Percentiles rank a stretch among this genome's conserved stretches.
Evolutionary conservation across 1,140 invertebrate genomes (phyloP).

Genomic region (Coptotermes formosanus): DNA sequence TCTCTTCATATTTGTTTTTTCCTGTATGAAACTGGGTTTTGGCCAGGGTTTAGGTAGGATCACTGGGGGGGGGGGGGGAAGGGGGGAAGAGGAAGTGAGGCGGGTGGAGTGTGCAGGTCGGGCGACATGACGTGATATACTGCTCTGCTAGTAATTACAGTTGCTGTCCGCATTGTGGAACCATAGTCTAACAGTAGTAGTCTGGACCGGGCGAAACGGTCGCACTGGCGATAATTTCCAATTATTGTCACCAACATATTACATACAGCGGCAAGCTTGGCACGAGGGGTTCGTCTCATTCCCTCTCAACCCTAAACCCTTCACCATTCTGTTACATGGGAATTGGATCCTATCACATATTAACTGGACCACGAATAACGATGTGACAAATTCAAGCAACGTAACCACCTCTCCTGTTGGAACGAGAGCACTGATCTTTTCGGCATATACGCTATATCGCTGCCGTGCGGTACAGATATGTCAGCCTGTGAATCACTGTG

Average conservation of each 20-base stretch:
- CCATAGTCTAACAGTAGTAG: neutral
- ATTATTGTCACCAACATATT: conserved; percentile 17
- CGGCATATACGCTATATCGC: neutral
- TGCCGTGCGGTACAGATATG: neutral
- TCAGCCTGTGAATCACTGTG: neutral
- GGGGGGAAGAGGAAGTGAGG: neutral
- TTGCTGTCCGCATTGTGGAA: neutral
- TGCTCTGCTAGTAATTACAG: neutral
- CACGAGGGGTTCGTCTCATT: neutral
- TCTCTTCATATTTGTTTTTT: neutral
- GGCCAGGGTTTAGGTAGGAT: neutral
- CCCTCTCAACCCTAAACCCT: neutral
- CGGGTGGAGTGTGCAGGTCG: neutral
- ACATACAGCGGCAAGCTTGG: neutral
- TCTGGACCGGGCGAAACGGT: neutral
- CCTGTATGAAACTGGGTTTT: neutral
- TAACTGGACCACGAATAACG: conserved; percentile 18
- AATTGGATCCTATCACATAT: conserved; percentile 4
- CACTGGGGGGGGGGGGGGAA: neutral
- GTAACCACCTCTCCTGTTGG: neutral
- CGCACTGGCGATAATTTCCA: neutral
- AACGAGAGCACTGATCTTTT: neutral
- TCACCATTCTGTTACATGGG: neutral
- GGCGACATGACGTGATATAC: neutral
- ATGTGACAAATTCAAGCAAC: conserved; percentile 1